A percentile compares a stretch with the other conserved stretches of the same genome.
Conservation (phyloP, 1,140 invertebrate genomes). For the Trachymyrmex septentrionalis region DNA sequence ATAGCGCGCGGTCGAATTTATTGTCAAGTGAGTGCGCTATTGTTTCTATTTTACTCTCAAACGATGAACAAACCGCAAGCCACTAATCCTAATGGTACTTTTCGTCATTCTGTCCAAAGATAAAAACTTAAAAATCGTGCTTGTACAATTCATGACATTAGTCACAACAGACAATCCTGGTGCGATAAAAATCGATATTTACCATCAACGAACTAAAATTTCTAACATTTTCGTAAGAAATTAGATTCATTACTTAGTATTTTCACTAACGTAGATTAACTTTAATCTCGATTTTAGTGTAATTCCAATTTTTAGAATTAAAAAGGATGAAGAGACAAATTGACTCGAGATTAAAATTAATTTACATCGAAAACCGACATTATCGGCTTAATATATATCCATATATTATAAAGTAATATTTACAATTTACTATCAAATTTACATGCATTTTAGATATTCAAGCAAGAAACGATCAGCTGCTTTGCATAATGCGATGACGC, state of each 20-base stretch:
- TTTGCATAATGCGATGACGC: constrained; percentile 41
- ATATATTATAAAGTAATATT: neutral
- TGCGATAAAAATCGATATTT: neutral
- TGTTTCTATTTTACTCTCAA: constrained; percentile 77
- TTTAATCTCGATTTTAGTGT: too few relatives aligned
- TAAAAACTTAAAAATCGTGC: constrained; percentile 40
- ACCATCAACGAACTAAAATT: neutral
- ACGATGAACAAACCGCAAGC: constrained; percentile 75
- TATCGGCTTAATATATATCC: too few relatives aligned
- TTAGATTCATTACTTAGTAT: neutral
- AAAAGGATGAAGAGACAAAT: too few relatives aligned
- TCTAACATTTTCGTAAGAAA: neutral
- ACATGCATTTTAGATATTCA: neutral
- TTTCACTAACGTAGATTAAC: too few relatives aligned
- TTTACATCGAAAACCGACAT: too few relatives aligned
- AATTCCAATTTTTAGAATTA: too few relatives aligned
- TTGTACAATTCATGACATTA: neutral
- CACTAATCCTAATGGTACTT: constrained; percentile 77
- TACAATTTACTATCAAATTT: neutral
- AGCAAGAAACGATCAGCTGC: constrained; percentile 6
- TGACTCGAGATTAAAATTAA: too few relatives aligned
- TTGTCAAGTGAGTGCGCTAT: constrained; percentile 65
- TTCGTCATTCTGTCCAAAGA: constrained; percentile 53
- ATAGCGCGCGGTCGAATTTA: constrained; percentile 42
- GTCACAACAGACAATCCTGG: neutral